Evolutionary conservation across 2,888 invertebrate species (phyloP).

Genomic region (Nymphalis polychloros): DNA sequence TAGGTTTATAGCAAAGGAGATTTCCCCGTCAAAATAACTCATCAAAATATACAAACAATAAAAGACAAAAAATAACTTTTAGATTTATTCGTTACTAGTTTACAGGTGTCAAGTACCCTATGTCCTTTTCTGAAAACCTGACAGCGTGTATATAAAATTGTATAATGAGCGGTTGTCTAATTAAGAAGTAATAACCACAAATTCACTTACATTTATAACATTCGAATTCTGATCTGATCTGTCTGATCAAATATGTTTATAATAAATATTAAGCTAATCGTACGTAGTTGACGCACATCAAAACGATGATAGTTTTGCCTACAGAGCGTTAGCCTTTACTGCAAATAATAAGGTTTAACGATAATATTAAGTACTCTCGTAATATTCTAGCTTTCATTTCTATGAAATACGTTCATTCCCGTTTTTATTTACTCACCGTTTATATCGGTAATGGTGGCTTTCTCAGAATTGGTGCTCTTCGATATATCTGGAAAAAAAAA

Average conservation of each 20-base stretch:
- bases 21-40: too few species aligned
- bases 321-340: conserved; percentile 3
- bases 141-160: too few species aligned
- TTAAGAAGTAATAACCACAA: too few species aligned
- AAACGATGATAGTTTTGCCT: not conserved
- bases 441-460: conserved; percentile 17
- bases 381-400: conserved; percentile 30
- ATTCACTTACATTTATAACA: too few species aligned
- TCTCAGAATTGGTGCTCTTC: conserved; percentile 20
- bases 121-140: too few species aligned
- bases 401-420: conserved; percentile 24
- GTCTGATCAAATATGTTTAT: not conserved
- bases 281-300: not conserved
- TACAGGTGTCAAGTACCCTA: too few species aligned
- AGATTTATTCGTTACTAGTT: too few species aligned
- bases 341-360: conserved; percentile 21
- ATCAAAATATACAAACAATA: too few species aligned
- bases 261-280: not conserved
- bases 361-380: conserved; percentile 25
- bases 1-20: too few species aligned
- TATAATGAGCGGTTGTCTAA: too few species aligned
- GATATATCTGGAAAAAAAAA: conserved; percentile 24
- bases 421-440: conserved; percentile 31
- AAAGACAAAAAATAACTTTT: too few species aligned
- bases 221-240: too few species aligned